A percentile compares a stretch with the other conserved stretches of the same genome.
phyloP scores from a whole-genome alignment of 2,888 invertebrate species.

The Brassicogethes aeneus region DNA sequence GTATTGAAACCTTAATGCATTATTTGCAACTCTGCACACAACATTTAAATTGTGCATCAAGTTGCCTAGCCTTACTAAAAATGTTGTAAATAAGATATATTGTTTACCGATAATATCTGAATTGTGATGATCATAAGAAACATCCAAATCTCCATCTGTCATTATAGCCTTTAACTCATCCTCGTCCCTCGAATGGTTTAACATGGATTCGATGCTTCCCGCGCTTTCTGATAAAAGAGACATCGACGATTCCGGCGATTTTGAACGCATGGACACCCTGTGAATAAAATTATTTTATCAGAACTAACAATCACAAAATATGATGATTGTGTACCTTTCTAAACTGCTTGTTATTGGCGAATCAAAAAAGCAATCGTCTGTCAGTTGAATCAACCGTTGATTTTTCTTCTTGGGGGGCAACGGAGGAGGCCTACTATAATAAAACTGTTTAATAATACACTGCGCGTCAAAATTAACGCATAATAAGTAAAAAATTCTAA shows the following conservation, averaged over 20 bases:
- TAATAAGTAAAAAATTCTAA: no score
- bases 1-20: no score
- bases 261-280: constrained; percentile 63
- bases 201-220: constrained; percentile 79
- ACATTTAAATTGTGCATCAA: no score
- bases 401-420: constrained; percentile 64
- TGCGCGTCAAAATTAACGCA: no score
- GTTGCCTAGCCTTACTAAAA: no score
- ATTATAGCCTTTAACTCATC: constrained; percentile 61
- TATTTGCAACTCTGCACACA: no score
- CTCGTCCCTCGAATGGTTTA: constrained; percentile 80
- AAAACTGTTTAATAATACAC: no score
- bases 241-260: constrained; percentile 62
- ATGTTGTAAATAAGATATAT: no score
- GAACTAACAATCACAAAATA: neutral
- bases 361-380: constrained; percentile 44
- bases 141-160: constrained; percentile 43
- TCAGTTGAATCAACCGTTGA: constrained; percentile 42
- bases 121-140: constrained; percentile 32
- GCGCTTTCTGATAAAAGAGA: constrained; percentile 59
- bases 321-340: constrained; percentile 41
- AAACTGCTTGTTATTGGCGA: constrained; percentile 56
- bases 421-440: constrained; percentile 51
- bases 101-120: constrained; percentile 30
- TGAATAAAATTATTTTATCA: neutral